phyloP scores from a whole-genome alignment of 2,888 invertebrate genomes.

The Trichopoda pennipes region DNA sequence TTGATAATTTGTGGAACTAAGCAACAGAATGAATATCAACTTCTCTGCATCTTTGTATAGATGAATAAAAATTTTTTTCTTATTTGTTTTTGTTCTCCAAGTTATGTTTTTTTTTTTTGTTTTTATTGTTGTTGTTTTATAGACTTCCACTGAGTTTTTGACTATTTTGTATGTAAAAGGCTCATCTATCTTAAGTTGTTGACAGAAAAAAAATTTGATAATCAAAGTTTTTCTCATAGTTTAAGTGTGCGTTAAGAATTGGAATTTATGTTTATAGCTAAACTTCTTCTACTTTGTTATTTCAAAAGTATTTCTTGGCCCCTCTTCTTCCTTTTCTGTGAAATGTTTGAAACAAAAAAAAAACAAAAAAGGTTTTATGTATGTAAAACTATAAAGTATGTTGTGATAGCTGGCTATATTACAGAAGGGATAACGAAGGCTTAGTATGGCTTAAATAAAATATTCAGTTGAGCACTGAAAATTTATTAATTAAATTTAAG shows the following conservation, averaged over 20 bases:
- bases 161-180: conserved; percentile 46
- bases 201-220: conserved; percentile 67
- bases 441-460: conserved; percentile 3
- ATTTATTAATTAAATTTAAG: background rate
- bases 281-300: conserved; percentile 2
- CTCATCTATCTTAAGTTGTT: conserved; percentile 67
- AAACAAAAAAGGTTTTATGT: background rate
- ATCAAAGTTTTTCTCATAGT: conserved; percentile 67
- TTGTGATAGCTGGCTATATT: conserved; percentile 13
- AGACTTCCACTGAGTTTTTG: conserved; percentile 37
- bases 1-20: background rate
- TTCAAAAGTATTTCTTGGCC: background rate
- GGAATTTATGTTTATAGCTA: conserved; percentile 52
- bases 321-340: background rate
- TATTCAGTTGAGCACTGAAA: conserved; percentile 4
- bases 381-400: background rate
- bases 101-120: background rate
- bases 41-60: conserved; percentile 26
- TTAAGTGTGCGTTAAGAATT: conserved; percentile 57
- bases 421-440: conserved; percentile 33
- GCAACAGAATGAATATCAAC: conserved; percentile 26
- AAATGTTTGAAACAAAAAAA: background rate
- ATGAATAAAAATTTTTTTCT: conserved; percentile 8
- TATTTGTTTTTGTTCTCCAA: conserved; percentile 28
- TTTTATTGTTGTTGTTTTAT: conserved; percentile 21